Evolutionary conservation across 2,113 vertebrate genomes (phyloP).

Genomic region (Oreotrochilus melanogaster): DNA sequence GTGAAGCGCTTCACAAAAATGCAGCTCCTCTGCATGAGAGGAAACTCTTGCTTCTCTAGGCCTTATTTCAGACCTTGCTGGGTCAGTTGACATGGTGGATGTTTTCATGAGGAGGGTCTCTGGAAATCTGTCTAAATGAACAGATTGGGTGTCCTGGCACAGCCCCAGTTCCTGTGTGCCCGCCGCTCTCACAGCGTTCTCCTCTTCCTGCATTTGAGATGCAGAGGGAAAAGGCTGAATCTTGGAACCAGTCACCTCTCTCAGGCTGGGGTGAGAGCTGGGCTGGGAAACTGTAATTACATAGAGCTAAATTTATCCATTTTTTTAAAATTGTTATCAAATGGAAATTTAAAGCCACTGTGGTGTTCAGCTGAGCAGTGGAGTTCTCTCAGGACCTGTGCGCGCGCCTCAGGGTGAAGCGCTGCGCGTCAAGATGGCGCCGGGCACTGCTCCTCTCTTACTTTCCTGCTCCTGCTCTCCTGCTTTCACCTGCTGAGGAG

Average conservation of each 20-base stretch:
- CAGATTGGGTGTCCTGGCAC: not conserved
- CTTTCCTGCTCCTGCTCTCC: fast-evolving
- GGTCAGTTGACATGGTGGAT: not conserved
- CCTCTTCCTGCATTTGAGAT: not conserved
- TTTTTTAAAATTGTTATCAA: not conserved
- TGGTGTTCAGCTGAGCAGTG: not conserved
- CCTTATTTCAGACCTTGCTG: not conserved
- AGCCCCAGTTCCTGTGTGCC: not conserved
- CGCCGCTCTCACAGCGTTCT: not conserved
- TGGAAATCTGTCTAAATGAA: not conserved
- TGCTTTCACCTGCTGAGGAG: fast-evolving
- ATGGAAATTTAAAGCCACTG: not conserved
- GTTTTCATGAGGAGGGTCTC: not conserved
- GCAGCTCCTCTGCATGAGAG: not conserved
- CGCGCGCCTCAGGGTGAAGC: fast-evolving
- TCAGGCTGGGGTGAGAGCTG: not conserved
- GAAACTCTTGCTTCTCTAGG: not conserved
- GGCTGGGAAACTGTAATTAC: not conserved
- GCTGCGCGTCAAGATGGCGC: fast-evolving
- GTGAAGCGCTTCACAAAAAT: fast-evolving
- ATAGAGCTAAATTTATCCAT: not conserved
- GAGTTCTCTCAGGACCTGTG: not conserved
- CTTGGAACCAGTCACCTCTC: not conserved
- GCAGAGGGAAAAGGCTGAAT: not conserved
- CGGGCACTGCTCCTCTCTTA: not conserved